phyloP scores from a whole-genome alignment of 2,113 vertebrate genomes.

The Calidris pugnax region DNA sequence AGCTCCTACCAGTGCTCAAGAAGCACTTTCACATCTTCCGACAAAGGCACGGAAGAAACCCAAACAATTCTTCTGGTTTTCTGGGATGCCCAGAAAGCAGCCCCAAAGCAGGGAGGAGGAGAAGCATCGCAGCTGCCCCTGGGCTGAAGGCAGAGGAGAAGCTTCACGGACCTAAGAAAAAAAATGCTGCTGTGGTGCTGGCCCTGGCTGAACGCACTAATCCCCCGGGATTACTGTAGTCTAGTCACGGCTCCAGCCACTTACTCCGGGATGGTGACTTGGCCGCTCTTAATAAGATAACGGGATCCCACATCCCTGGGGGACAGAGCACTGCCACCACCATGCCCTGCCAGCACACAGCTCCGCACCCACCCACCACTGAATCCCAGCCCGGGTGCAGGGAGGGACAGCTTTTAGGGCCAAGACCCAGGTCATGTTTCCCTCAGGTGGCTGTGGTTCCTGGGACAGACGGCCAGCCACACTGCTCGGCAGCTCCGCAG shows the following conservation, averaged over 20 bases:
- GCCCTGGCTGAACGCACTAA: neutral
- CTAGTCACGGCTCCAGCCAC: neutral
- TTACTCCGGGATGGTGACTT: neutral
- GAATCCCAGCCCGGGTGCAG: neutral
- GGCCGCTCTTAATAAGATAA: neutral
- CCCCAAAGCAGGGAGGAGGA: neutral
- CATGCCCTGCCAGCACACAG: neutral
- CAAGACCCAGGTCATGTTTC: neutral
- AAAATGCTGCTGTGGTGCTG: neutral
- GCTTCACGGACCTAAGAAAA: neutral
- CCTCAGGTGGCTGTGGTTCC: neutral
- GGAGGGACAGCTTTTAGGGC: neutral
- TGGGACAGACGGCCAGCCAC: fast-evolving
- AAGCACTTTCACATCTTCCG: neutral
- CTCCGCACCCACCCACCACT: neutral
- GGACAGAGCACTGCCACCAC: fast-evolving
- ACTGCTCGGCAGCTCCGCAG: fast-evolving
- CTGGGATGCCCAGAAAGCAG: neutral
- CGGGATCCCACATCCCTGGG: neutral
- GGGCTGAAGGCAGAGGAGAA: neutral
- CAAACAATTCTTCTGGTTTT: neutral
- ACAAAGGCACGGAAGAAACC: neutral
- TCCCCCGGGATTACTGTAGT: neutral
- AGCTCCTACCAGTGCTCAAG: neutral
- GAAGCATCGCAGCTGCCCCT: neutral